phyloP scores from a whole-genome alignment of 2,888 invertebrate species.

The Heliconius sara region DNA sequence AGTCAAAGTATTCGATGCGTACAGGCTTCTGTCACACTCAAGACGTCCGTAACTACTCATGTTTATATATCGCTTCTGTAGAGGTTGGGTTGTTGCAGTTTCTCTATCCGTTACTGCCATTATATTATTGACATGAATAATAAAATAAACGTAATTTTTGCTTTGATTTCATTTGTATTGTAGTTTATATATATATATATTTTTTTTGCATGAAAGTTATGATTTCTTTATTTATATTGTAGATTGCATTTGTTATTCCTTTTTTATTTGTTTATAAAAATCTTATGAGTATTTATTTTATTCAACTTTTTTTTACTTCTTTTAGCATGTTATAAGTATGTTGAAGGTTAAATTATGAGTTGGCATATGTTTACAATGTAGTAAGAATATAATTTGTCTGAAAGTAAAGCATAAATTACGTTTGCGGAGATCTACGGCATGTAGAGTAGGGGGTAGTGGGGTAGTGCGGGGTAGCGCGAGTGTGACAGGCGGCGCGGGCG shows the following conservation, averaged over 20 bases:
- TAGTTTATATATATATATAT: slow-evolving; percentile 12
- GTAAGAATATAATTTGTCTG: neutral
- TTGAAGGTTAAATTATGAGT: neutral
- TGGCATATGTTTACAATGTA: slow-evolving; percentile 6
- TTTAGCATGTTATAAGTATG: neutral
- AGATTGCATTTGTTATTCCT: slow-evolving; percentile 6
- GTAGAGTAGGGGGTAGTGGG: slow-evolving; percentile 26
- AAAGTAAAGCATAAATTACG: slow-evolving; percentile 39
- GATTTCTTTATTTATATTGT: slow-evolving; percentile 3
- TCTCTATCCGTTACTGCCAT: slow-evolving; percentile 16
- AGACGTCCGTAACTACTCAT: slow-evolving; percentile 23
- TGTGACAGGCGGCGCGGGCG: slow-evolving; percentile 47
- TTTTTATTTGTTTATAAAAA: neutral
- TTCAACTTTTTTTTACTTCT: neutral
- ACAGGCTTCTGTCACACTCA: slow-evolving; percentile 49
- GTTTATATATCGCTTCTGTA: slow-evolving; percentile 42
- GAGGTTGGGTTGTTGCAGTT: slow-evolving; percentile 35
- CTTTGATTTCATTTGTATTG: slow-evolving; percentile 30
- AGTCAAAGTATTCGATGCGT: slow-evolving; percentile 39
- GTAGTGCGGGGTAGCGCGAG: slow-evolving; percentile 26
- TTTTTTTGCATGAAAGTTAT: slow-evolving; percentile 19
- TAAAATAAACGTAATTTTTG: slow-evolving; percentile 31
- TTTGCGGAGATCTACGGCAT: neutral
- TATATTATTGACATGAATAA: slow-evolving; percentile 3
- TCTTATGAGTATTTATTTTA: neutral